A percentile compares a stretch with the other conserved stretches of the same genome.
These are phyloP conservation scores for Phoxinus dragarum DNA, from an alignment of 2,797 vertebrate genomes.

Conservation along the genomic window DNA sequence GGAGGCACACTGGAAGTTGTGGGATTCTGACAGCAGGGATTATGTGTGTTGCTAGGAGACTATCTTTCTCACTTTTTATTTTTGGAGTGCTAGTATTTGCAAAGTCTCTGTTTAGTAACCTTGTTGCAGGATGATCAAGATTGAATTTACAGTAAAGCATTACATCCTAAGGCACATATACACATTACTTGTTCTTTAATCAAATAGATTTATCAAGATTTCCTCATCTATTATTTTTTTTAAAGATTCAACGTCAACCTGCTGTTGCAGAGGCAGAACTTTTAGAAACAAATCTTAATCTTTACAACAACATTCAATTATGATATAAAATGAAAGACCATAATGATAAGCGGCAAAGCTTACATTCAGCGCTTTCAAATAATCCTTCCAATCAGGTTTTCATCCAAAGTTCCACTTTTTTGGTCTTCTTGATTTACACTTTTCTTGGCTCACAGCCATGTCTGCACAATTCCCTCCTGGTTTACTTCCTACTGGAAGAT, in stretches of 20 bases:
- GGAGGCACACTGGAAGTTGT: conserved; percentile 1
- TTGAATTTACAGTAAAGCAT: conserved; percentile 11
- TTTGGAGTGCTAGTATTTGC: conserved; percentile 33
- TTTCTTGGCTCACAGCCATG: background rate
- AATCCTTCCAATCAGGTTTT: background rate
- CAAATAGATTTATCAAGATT: background rate
- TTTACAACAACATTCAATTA: background rate
- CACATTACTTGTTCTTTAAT: background rate
- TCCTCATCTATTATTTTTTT: background rate
- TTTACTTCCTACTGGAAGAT: background rate
- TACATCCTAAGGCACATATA: background rate
- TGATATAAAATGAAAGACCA: background rate
- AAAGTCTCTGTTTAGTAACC: conserved; percentile 13
- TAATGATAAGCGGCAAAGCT: background rate
- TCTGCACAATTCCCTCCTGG: background rate
- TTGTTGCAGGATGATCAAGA: conserved; percentile 8
- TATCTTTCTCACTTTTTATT: conserved; percentile 25
- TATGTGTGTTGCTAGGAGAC: conserved; percentile 34
- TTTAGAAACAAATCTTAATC: background rate
- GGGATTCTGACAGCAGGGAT: conserved; percentile 27
- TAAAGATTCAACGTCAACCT: background rate
- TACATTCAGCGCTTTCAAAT: background rate
- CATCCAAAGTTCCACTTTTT: background rate
- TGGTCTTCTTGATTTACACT: background rate
- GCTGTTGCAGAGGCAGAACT: background rate